A percentile compares a stretch with the other conserved stretches of the same genome.
Conservation (phyloP, 2,797 vertebrate genomes). For the Otolemur crassicaudatus region DNA sequence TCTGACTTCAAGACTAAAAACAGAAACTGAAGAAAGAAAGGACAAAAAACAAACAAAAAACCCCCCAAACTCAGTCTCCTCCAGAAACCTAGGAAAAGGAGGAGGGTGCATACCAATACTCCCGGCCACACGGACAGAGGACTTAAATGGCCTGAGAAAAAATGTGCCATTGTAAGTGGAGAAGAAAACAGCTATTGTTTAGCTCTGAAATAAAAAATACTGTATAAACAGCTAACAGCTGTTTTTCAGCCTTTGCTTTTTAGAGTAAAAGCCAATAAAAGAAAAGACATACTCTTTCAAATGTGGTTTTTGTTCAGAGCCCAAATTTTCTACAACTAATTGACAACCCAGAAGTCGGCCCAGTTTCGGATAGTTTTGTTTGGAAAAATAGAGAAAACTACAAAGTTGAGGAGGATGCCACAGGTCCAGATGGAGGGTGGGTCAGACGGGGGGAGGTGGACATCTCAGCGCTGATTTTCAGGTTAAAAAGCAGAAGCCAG, state of each 20-base stretch:
- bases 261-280: conserved; percentile 66
- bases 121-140: conserved; percentile 16
- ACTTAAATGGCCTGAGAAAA: conserved; percentile 43
- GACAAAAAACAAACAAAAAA: neutral
- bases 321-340: conserved; percentile 69
- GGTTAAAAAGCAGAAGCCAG: neutral
- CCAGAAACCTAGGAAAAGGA: conserved; percentile 24
- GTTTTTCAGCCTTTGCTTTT: conserved; percentile 71
- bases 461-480: rapidly evolving
- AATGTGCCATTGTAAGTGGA: conserved; percentile 60
- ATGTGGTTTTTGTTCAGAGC: conserved; percentile 67
- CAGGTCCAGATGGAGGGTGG: neutral
- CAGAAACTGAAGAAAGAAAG: neutral
- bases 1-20: conserved; percentile 34
- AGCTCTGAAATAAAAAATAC: conserved; percentile 70
- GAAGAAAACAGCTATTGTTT: conserved; percentile 81
- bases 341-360: conserved; percentile 52
- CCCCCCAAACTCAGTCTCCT: neutral
- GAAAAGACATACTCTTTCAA: conserved; percentile 65
- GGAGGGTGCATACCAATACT: conserved; percentile 18
- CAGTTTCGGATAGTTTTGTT: conserved; percentile 15
- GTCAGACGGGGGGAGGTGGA: neutral
- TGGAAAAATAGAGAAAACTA: conserved; percentile 43
- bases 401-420: neutral
- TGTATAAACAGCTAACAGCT: conserved; percentile 76